Evolutionary conservation across 2,113 vertebrate species (phyloP), one percentile per base, ranked within the genome.

Genomic region (Halcyon malimbica): DNA sequence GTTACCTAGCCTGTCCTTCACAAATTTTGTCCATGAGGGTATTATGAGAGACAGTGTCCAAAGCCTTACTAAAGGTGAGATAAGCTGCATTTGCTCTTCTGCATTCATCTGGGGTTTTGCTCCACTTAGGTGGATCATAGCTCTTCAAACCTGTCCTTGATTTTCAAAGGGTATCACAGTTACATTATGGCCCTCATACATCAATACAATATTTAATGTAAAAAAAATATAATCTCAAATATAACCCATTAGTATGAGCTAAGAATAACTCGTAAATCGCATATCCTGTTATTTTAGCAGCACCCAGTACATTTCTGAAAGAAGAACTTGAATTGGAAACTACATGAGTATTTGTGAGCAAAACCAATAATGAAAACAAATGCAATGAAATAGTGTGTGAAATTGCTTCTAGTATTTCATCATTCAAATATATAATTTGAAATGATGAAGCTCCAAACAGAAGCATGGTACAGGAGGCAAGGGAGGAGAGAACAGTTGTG

Each of bases 331-430:
- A 37, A 89, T 39, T 94, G 74, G 59, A 96, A 92, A 62, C 16
- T 54, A 25, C 44, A 54, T 2, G 3, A 77, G 42, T 79, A 23
- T 93, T 79, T 91, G 44, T 33, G 35, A 74, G 35, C 75, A 59
- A 92, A 79, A 94, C 71, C 41, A 88, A 57, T 63, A 82, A 85
- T 42, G 64, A 67, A 83, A 91, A 95, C 1, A 2, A 96, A 88
- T 74, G 73, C 25, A 91, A 83, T 82, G 86, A 93, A 95, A 80
- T 81, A 56, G 76, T 29, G 50, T 94, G 83, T 90, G 90, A 96
- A 95, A 97, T 89, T 89, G 39, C 67, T 94, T 82, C 70, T 93
- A 70, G 33, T 78, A 46, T 92, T 95, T 94, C 87, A 77, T 82
- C 63, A 60, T 64, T 91, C 53, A 93, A 37, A 86, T 71, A 54